phyloP scores from a whole-genome alignment of 1,140 invertebrate species.

The Pinna nobilis region DNA sequence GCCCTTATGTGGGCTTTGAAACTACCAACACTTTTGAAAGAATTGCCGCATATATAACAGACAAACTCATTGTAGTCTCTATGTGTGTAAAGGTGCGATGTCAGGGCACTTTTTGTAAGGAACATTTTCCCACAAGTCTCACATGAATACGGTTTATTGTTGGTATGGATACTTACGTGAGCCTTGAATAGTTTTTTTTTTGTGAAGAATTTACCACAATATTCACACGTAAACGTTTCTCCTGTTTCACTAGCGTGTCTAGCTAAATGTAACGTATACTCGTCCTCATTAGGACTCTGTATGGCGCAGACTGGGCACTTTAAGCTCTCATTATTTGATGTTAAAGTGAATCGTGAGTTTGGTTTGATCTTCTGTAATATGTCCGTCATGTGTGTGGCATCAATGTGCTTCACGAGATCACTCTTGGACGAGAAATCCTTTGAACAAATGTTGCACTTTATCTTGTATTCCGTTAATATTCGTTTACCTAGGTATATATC shows the following conservation, averaged over 20 bases:
- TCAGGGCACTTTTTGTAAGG: slow-evolving; percentile 6
- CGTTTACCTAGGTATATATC: not conserved
- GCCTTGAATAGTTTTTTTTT: slow-evolving; percentile 3
- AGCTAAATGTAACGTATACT: slow-evolving; percentile 9
- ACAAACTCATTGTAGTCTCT: slow-evolving; percentile 24
- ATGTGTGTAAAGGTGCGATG: slow-evolving; percentile 25
- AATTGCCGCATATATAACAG: slow-evolving; percentile 33
- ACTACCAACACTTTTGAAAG: slow-evolving; percentile 29
- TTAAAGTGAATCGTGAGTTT: slow-evolving; percentile 1
- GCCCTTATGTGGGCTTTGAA: slow-evolving; percentile 17
- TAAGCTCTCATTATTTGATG: not conserved
- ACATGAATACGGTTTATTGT: slow-evolving; percentile 12
- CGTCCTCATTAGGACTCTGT: not conserved
- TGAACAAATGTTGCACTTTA: slow-evolving; percentile 16
- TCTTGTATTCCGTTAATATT: not conserved
- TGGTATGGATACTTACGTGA: slow-evolving; percentile 14
- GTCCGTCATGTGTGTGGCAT: slow-evolving; percentile 8
- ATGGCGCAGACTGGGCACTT: slow-evolving; percentile 10
- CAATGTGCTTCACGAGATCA: slow-evolving; percentile 9
- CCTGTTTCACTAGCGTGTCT: slow-evolving; percentile 7
- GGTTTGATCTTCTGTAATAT: not conserved
- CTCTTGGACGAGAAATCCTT: not conserved
- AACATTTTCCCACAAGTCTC: slow-evolving; percentile 27
- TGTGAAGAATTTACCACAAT: slow-evolving; percentile 22
- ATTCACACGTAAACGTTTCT: slow-evolving; percentile 6